Evolutionary conservation across 2,888 invertebrate genomes (phyloP), one percentile per base, ranked within the genome.

Genomic region (Drosophila hawaiiensis): DNA sequence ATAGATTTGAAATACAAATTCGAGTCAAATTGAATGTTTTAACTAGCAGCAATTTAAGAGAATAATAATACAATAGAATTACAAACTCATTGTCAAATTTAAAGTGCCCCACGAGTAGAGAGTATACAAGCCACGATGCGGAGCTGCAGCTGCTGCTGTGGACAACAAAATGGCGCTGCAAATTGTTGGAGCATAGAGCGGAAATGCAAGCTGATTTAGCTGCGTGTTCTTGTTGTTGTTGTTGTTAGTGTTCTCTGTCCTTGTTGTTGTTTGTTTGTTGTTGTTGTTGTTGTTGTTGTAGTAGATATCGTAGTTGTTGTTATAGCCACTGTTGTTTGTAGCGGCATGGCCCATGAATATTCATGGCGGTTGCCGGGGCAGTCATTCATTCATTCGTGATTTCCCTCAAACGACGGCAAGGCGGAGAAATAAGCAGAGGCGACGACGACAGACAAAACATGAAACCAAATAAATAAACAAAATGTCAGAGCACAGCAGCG

Each of bases 381-480:
- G 88, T 85, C 85, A 89, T 87, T 85, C 85, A 88, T 87, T 89
- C 90, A 85, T 84, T 85, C 90, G 90, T 85, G 85, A 85, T 85
- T 85, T 85, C 80, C 84, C 85, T 90, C 90, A 87, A 80, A 68
- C 77, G 41, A 50, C 72, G 58, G 14, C 66, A 35, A 55, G 37
- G 55, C 29, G 52, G 16, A 41, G 33, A 31, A 31, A 31, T 14
- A 43, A 22, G 19, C 22, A 29, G 54, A 41, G 43, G 41, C 29
- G 52, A 71, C 70, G 71, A 78, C 71, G 70, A 71, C 79, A 89
- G 85, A 85, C 88, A 85, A 84, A 85, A 85, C 90, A 85, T 90
- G 83, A 88, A 84, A 78, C 78, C 85, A 88, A 88, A 85, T 85
- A 85, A 85, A 90, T 85, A 85, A 90, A 90, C 88, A 88, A 85